phyloP scores from a whole-genome alignment of 2,888 invertebrate species.

The Leptinotarsa juncta region DNA sequence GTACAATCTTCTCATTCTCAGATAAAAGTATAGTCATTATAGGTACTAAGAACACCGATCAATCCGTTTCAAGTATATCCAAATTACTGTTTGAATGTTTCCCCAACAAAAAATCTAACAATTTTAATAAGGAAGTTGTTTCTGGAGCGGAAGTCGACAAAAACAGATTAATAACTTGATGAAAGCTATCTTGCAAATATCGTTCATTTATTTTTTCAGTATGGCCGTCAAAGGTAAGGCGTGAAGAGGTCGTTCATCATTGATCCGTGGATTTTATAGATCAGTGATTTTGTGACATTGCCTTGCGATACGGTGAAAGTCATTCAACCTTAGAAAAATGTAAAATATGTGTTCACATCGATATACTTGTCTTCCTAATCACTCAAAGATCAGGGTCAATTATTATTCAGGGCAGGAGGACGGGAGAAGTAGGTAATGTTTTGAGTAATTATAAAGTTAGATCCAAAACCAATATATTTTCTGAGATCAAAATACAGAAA shows the following conservation, averaged over 20 bases:
- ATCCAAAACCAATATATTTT: too few relatives aligned
- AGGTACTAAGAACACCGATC: too few relatives aligned
- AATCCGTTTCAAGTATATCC: too few relatives aligned
- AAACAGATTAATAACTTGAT: constrained; percentile 16
- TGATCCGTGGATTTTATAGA: constrained; percentile 54
- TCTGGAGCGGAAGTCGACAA: constrained; percentile 5
- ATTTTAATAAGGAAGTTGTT: constrained; percentile 5
- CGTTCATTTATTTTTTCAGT: constrained; percentile 34
- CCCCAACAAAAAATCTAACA: background rate
- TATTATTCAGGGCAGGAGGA: too few relatives aligned
- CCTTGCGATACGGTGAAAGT: constrained; percentile 39
- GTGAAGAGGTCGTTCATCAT: constrained; percentile 49
- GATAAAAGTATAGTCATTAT: too few relatives aligned
- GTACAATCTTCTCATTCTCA: too few relatives aligned
- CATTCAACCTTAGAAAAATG: constrained; percentile 27
- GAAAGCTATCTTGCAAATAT: constrained; percentile 2
- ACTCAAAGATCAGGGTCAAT: too few relatives aligned
- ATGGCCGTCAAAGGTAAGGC: constrained; percentile 44
- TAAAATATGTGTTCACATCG: constrained; percentile 11
- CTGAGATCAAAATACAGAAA: too few relatives aligned
- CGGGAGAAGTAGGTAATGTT: too few relatives aligned
- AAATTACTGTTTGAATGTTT: background rate
- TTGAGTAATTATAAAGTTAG: too few relatives aligned
- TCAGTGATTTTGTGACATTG: constrained; percentile 52
- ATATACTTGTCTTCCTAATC: background rate